Evolutionary conservation across 2,888 invertebrate species (phyloP).

Genomic region (Agonopterix subpropinquella): DNA sequence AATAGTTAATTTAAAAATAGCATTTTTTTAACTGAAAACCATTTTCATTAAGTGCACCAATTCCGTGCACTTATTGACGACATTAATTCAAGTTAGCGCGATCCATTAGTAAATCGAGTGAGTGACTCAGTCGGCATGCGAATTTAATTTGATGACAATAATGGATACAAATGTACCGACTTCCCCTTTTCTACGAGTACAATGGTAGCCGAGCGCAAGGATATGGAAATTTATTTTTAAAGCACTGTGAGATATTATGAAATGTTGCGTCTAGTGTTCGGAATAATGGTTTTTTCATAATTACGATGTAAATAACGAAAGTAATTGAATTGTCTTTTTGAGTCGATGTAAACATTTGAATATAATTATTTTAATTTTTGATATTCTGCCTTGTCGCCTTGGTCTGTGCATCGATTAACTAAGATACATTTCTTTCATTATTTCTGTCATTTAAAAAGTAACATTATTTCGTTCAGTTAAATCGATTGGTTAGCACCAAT

Average conservation of each 20-base stretch:
- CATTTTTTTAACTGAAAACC: background rate
- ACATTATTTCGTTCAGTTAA: too few relatives aligned
- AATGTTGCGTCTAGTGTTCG: background rate
- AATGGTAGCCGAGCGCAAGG: background rate
- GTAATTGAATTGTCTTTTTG: background rate
- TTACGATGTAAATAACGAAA: background rate
- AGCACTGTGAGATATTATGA: background rate
- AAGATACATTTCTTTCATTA: too few relatives aligned
- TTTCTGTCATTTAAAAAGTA: too few relatives aligned
- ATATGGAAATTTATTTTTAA: slow-evolving; percentile 10
- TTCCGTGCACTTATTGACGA: slow-evolving; percentile 16
- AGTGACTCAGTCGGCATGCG: slow-evolving; percentile 31
- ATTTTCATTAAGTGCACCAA: slow-evolving; percentile 9
- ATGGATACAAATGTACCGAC: slow-evolving; percentile 47
- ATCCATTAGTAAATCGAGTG: slow-evolving; percentile 54
- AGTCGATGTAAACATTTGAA: too few relatives aligned
- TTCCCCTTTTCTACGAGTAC: slow-evolving; percentile 21
- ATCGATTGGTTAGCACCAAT: too few relatives aligned
- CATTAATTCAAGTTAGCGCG: slow-evolving; percentile 41
- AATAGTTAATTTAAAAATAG: background rate
- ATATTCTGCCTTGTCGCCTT: too few relatives aligned
- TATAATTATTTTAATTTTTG: too few relatives aligned
- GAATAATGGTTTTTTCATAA: background rate
- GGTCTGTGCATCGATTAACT: too few relatives aligned
- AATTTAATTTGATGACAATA: slow-evolving; percentile 60